phyloP scores from a whole-genome alignment of 2,888 invertebrate species.

The Troglohyphantes excavatus region DNA sequence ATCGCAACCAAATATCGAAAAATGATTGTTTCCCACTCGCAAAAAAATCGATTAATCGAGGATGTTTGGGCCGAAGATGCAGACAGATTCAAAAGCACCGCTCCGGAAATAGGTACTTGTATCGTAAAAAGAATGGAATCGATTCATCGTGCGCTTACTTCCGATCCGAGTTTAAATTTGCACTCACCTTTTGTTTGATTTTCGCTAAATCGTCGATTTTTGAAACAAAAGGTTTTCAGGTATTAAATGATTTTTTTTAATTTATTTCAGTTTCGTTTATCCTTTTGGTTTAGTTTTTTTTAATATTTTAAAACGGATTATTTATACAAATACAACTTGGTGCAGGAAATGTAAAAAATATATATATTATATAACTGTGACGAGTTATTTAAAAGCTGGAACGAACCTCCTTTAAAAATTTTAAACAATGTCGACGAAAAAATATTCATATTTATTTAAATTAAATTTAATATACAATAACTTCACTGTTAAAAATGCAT shows the following conservation, averaged over 20 bases:
- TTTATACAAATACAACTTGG: no score
- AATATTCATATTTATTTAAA: no score
- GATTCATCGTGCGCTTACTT: conserved; percentile 14
- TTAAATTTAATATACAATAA: no score
- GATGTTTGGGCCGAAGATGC: conserved; percentile 16
- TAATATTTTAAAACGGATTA: no score
- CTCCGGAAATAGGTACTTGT: conserved; percentile 42
- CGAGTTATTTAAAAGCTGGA: no score
- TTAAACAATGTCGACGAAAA: no score
- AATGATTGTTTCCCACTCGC: not conserved
- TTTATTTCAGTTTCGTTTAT: no score
- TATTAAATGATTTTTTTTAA: not conserved
- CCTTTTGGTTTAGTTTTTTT: no score
- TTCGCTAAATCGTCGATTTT: not conserved
- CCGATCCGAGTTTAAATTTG: conserved; percentile 27
- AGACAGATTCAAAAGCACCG: conserved; percentile 4
- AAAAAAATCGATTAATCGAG: conserved; percentile 23
- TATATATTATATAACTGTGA: no score
- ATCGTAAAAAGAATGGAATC: not conserved
- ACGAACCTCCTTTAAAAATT: no score
- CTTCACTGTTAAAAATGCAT: no score
- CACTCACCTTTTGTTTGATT: not conserved
- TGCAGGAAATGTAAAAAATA: no score
- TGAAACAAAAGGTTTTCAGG: not conserved
- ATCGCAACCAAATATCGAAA: not conserved